phyloP scores from a whole-genome alignment of 2,797 vertebrate genomes.

The Lithobates pipiens region DNA sequence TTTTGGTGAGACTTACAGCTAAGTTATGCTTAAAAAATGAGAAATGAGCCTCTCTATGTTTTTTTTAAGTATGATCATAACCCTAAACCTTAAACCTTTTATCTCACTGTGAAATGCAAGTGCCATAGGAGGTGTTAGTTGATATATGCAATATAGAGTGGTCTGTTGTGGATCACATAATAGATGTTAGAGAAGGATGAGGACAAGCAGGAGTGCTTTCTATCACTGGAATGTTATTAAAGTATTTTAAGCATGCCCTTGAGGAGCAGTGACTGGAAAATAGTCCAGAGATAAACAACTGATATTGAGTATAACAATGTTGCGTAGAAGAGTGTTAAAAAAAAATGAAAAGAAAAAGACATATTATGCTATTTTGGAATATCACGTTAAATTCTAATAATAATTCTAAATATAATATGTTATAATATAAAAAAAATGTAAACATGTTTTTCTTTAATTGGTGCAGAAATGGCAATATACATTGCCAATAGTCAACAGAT shows the following conservation, averaged over 20 bases:
- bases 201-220: not conserved
- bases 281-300: not conserved
- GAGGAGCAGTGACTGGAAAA: not conserved
- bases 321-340: not conserved
- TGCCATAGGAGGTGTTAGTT: not conserved
- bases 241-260: not conserved
- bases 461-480: too few species aligned
- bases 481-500: not conserved
- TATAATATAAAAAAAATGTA: too few species aligned
- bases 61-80: not conserved
- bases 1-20: too few species aligned
- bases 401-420: too few species aligned
- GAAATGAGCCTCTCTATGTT: too few species aligned
- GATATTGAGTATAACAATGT: not conserved
- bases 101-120: not conserved
- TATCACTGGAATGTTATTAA: constrained; percentile 11
- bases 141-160: not conserved
- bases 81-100: not conserved
- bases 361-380: too few species aligned
- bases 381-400: too few species aligned
- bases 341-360: not conserved
- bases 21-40: too few species aligned
- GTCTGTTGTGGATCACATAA: not conserved
- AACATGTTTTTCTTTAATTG: too few species aligned
- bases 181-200: not conserved